Conservation (phyloP, 2,888 invertebrate species). For the Ormyrus pomaceus region DNA sequence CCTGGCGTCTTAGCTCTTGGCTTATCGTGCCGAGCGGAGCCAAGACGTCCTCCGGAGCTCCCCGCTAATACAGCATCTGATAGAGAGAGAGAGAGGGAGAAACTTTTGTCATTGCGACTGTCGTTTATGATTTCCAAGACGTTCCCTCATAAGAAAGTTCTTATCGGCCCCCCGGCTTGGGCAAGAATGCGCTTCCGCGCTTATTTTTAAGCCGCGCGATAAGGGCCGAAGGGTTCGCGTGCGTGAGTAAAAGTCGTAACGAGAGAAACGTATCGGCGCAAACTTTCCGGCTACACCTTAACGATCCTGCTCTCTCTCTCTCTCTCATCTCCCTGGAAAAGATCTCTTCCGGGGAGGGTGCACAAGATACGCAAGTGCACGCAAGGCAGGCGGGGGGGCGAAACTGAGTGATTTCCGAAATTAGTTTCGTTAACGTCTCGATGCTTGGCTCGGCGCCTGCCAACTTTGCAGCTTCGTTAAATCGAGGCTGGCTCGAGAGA, state of each 20-base stretch:
- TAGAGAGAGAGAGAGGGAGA: conserved; percentile 1
- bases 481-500: conserved; percentile 10
- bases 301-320: conserved; percentile 21
- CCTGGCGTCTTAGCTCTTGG: not conserved
- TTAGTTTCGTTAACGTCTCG: conserved; percentile 57
- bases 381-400: conserved; percentile 1
- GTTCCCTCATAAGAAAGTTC: conserved; percentile 40
- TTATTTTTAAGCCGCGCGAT: conserved; percentile 19
- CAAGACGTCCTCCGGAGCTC: not conserved
- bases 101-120: conserved; percentile 41
- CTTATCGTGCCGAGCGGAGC: conserved; percentile 4
- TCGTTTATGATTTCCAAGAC: conserved; percentile 44
- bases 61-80: conserved; percentile 40
- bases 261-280: conserved; percentile 30
- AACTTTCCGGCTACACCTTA: conserved; percentile 29
- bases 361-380: not conserved
- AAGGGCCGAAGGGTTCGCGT: not conserved
- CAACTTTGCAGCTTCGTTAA: conserved; percentile 56
- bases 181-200: no score
- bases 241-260: conserved; percentile 27
- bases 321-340: conserved; percentile 33
- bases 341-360: not conserved
- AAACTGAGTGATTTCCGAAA: conserved; percentile 56
- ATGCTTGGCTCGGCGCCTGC: conserved; percentile 49
- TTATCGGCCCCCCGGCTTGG: conserved; percentile 27